Conservation (phyloP, 2,797 vertebrate genomes). For the Knipowitschia caucasica region DNA sequence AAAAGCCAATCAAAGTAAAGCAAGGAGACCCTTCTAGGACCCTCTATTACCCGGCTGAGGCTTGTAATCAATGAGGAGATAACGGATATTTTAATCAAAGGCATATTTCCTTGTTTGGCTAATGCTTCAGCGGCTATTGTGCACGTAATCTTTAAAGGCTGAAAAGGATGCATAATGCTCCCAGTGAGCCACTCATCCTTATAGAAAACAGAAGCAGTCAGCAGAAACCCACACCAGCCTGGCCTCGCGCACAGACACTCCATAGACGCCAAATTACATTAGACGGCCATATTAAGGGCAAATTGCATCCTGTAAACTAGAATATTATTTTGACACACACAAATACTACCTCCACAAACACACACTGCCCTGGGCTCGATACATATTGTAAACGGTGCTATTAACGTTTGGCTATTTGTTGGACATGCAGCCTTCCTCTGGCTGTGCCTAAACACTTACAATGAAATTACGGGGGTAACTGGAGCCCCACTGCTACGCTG, state of each 20-base stretch:
- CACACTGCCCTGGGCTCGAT: slow-evolving; percentile 32
- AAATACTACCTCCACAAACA: slow-evolving; percentile 42
- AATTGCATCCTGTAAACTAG: slow-evolving; percentile 93
- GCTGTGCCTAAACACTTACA: slow-evolving; percentile 79
- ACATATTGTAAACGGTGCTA: slow-evolving; percentile 58
- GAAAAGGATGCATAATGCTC: slow-evolving; percentile 75
- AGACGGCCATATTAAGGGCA: slow-evolving; percentile 90
- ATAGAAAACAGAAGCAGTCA: slow-evolving; percentile 79
- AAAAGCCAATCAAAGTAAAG: slow-evolving; percentile 32
- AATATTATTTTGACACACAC: slow-evolving; percentile 79
- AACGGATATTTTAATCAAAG: slow-evolving; percentile 83
- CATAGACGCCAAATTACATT: slow-evolving; percentile 89
- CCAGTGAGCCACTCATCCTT: slow-evolving; percentile 69
- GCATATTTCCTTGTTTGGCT: slow-evolving; percentile 77
- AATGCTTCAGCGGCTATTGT: slow-evolving; percentile 64
- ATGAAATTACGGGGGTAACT: slow-evolving; percentile 90
- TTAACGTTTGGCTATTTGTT: slow-evolving; percentile 81
- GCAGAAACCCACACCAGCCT: slow-evolving; percentile 78
- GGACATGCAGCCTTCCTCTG: slow-evolving; percentile 86
- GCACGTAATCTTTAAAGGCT: slow-evolving; percentile 74
- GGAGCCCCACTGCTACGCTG: slow-evolving; percentile 79
- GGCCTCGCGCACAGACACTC: slow-evolving; percentile 75
- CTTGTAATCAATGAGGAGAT: slow-evolving; percentile 86
- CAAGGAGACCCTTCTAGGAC: slow-evolving; percentile 55
- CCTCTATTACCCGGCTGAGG: slow-evolving; percentile 75